Conservation (phyloP, 2,797 vertebrate species). For the Phataginus tetradactyla region DNA sequence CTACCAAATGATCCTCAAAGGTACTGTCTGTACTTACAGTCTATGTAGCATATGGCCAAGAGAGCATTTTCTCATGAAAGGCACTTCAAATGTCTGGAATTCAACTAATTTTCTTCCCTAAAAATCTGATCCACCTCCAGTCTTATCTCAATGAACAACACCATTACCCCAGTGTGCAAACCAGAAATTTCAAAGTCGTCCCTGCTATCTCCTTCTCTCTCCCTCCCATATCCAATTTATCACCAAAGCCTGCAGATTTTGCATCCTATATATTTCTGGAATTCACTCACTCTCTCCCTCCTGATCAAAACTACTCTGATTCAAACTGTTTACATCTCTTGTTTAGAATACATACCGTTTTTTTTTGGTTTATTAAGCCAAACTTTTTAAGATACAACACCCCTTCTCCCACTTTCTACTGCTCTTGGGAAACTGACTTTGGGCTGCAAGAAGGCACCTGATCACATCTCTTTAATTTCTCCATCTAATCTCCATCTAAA, state of each 20-base stretch:
- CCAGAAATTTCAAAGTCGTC: not conserved
- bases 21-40: not conserved
- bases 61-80: not conserved
- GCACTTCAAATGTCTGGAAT: not conserved
- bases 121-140: not conserved
- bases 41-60: not conserved
- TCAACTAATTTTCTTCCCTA: not conserved
- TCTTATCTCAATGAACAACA: not conserved
- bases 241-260: not conserved
- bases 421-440: not conserved
- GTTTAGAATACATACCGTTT: not conserved
- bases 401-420: not conserved
- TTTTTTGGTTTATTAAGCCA: not conserved
- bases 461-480: not conserved
- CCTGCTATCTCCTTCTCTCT: not conserved
- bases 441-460: not conserved
- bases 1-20: not conserved
- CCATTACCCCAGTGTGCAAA: not conserved
- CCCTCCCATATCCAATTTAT: not conserved
- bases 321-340: not conserved
- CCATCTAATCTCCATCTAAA: not conserved
- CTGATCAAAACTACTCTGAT: not conserved
- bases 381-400: not conserved
- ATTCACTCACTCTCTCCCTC: not conserved
- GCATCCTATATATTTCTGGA: not conserved